Percentiles rank a stretch among this genome's conserved stretches.
phyloP scores from a whole-genome alignment of 2,888 invertebrate genomes.

The Caradrina kadenii region DNA sequence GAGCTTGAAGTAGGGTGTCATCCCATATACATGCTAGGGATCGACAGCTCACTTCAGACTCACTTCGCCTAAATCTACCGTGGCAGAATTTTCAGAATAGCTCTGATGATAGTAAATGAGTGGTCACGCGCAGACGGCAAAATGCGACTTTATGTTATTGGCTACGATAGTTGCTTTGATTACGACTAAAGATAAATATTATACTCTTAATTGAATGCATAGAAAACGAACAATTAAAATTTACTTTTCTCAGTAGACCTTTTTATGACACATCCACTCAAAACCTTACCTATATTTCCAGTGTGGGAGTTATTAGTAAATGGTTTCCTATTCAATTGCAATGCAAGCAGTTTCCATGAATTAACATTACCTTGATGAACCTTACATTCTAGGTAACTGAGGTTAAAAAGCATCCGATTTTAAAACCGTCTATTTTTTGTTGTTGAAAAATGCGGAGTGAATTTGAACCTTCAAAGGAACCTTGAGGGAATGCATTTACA shows the following conservation, averaged over 20 bases:
- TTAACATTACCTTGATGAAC: conserved; percentile 50
- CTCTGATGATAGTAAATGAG: neutral
- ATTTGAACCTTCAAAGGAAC: conserved; percentile 55
- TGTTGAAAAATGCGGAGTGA: conserved; percentile 40
- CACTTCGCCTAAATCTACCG: too few relatives aligned
- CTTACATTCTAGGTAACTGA: conserved; percentile 23
- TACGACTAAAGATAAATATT: too few relatives aligned
- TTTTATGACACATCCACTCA: neutral
- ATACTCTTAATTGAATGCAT: neutral
- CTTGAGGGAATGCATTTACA: conserved; percentile 59
- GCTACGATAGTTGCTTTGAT: neutral
- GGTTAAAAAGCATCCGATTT: conserved; percentile 43
- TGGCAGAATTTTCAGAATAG: too few relatives aligned
- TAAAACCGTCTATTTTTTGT: conserved; percentile 26
- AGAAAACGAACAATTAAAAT: neutral
- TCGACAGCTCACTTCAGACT: too few relatives aligned
- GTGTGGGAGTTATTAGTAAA: conserved; percentile 41
- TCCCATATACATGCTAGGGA: too few relatives aligned
- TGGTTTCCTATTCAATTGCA: conserved; percentile 45
- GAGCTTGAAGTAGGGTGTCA: too few relatives aligned
- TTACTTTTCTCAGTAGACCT: conserved; percentile 9
- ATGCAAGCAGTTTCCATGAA: conserved; percentile 50
- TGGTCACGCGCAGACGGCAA: neutral
- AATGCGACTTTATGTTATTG: neutral
- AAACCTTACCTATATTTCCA: conserved; percentile 24